Evolutionary conservation across 2,113 vertebrate species (phyloP).

Genomic region (Pao palembangensis): DNA sequence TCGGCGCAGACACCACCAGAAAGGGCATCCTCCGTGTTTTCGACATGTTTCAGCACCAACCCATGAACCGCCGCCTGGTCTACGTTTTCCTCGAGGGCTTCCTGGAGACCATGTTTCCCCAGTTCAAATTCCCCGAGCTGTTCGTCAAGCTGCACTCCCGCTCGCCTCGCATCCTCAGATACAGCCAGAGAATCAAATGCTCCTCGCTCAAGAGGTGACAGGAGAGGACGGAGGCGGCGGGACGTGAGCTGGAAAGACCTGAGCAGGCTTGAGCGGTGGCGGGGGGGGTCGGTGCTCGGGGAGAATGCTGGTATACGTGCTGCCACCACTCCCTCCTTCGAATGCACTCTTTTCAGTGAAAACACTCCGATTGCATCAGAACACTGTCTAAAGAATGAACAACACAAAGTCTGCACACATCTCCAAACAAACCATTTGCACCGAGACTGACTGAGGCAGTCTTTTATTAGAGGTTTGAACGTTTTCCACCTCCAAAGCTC

Average conservation of each 20-base stretch:
- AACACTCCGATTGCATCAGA: slow-evolving; percentile 48
- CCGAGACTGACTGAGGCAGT: slow-evolving; percentile 49
- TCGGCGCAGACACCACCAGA: slow-evolving; percentile 84
- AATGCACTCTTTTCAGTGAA: slow-evolving; percentile 26
- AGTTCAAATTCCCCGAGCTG: slow-evolving; percentile 95
- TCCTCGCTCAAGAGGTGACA: slow-evolving; percentile 97
- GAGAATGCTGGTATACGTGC: slow-evolving; percentile 14
- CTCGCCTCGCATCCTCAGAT: slow-evolving; percentile 88
- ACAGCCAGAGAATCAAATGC: slow-evolving; percentile 87
- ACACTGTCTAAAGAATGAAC: slow-evolving; percentile 26
- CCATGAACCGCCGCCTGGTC: slow-evolving; percentile 92
- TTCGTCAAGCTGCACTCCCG: slow-evolving; percentile 96
- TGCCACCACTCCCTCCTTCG: slow-evolving; percentile 30
- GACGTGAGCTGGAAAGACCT: slow-evolving; percentile 27
- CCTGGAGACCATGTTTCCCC: slow-evolving; percentile 96
- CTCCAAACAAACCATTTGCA: slow-evolving; percentile 47
- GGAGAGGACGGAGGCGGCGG: slow-evolving; percentile 46
- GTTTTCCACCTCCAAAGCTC: background rate
- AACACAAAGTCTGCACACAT: slow-evolving; percentile 31
- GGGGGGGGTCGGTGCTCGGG: slow-evolving; percentile 5
- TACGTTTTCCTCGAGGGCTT: slow-evolving; percentile 98
- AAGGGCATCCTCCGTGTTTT: slow-evolving; percentile 98
- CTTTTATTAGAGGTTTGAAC: slow-evolving; percentile 33
- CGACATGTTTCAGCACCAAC: slow-evolving; percentile 98
- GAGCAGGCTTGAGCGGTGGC: slow-evolving; percentile 20